Evolutionary conservation across 2,113 vertebrate species (phyloP), one percentile per base, ranked within the genome.

Genomic region (Amphiprion percula): DNA sequence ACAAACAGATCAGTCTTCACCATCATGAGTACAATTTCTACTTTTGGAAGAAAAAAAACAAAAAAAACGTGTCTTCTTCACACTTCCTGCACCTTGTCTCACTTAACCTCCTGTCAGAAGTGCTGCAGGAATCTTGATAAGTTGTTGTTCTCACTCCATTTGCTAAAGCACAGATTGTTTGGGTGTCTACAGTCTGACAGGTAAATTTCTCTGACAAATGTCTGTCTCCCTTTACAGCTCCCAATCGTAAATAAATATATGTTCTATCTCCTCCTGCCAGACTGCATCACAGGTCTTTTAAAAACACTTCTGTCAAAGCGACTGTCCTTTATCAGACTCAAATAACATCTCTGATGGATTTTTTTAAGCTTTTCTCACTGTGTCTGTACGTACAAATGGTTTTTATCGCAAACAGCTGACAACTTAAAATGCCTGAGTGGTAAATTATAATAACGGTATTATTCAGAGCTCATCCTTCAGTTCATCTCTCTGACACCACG

Each of bases 111-210:
- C 69, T 79, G 82, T 88, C 89, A 83, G 23, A 69, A 49, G 53
- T 17, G 62, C 28, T 41, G 58, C 64, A 55, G 37, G 39, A 61
- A 73, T 49, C 62, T 59, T 87, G 87, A 91, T 80, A 80, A 87
- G 78, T 84, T 46, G 80, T 61, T 78, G 49, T 64, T 41, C 78
- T 84, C 55, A 67, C 60, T 80, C 80, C 65, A 89, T 86, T 84
- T 87, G 86, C 83, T 84, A 87, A 91, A 72, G 56, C 74, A 37
- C 62, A 80, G 83, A 89, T 84, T 90, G 87, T 90, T 87, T 87
- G 87, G 80, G 82, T 89, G 84, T 87, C 82, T 90, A 10, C 75
- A 53, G 66, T 52, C 26, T 91, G 89, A 87, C 89, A 91, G 80
- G 69, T 86, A 82, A 53, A 86, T 91, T 74, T 74, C 59, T 84